Percentiles rank a stretch among this genome's conserved stretches.
Conservation (phyloP, 2,888 invertebrate genomes). For the Nomada lathburiana region DNA sequence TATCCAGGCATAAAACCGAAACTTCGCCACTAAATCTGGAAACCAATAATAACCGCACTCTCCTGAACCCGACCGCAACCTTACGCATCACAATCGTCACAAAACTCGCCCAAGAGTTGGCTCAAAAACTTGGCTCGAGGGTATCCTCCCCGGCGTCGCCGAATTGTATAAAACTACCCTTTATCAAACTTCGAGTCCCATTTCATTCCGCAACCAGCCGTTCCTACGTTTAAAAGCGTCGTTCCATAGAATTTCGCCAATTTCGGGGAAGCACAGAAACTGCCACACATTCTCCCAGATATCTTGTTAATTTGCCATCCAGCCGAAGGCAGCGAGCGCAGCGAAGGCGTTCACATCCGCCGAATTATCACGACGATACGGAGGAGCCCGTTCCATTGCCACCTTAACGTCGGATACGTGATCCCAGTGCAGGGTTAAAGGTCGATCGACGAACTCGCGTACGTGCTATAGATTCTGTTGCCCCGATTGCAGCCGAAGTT, state of each 20-base stretch:
- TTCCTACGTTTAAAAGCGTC: background rate
- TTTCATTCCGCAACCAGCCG: background rate
- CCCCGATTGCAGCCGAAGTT: slow-evolving; percentile 8
- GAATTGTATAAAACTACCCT: slow-evolving; percentile 13
- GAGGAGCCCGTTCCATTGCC: slow-evolving; percentile 35
- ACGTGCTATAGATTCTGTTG: slow-evolving; percentile 20
- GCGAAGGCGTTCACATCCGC: background rate
- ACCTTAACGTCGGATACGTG: slow-evolving; percentile 55
- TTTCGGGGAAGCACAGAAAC: too few species aligned
- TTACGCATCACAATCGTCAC: background rate
- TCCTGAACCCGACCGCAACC: background rate
- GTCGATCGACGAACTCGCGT: slow-evolving; percentile 26
- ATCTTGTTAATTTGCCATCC: slow-evolving; percentile 8
- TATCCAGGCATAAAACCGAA: background rate
- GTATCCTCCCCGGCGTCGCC: slow-evolving; percentile 2
- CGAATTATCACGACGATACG: slow-evolving; percentile 19
- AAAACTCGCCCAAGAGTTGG: background rate
- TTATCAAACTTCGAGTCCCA: slow-evolving; percentile 5
- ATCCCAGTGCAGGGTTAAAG: slow-evolving; percentile 37
- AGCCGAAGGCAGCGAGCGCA: too few species aligned
- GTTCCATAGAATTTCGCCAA: background rate
- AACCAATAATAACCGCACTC: slow-evolving; percentile 1
- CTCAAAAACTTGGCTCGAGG: slow-evolving; percentile 14
- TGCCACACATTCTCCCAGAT: background rate
- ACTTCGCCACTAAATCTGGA: background rate